Base-by-base conservation (phyloP, 2,797 vertebrate species). In the Coilia nasus region DNA sequence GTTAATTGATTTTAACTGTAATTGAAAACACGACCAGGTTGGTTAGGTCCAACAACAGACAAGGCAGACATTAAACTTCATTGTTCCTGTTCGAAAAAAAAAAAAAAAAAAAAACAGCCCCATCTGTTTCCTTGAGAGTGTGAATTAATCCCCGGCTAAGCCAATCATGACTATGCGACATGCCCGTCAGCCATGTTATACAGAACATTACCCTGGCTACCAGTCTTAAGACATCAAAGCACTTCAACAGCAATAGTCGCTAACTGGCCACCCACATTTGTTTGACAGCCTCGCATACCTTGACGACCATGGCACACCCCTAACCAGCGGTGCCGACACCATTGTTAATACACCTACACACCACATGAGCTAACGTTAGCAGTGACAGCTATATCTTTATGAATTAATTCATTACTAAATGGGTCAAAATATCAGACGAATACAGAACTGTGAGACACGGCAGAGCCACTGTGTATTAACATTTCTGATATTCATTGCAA, bases 1-100 rank as follows among this genome's bases (percentile, higher is more conserved):
- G 97, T 98, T 95, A 96, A 94, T 95, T 97, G 96, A 96, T 97
- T 97, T 91, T 91, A 90, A 96, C 97, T 97, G 86, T n/a, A 19
- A 75, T 6, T 85, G 3, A 2, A 85, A 71, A 67, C 59, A 82
- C 71, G 57, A 81, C 15, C 23, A 41, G 71, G 35, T 44, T 7
- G 21, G 25, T 21, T 11, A 17, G 6, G 6, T 9, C 25, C 41
- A 47, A n/a, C 19, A 25, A 19, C 35, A 19, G 31, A 78, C 35
- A 78, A 21, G 50, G 7, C 7, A 21, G 47, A 19, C 10, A 25
- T 0, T 35, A 81, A 23, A 21, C 23, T n/a, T 10, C 41, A 46
- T 46, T 35, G 57, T 89, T 90, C 89, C 89, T 90, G 89, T 86
- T 83, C 81, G 35, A 78, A 47, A 12, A n/a, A n/a, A n/a, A n/a